Percentiles rank a stretch among this genome's conserved stretches.
Evolutionary conservation across 2,888 invertebrate species (phyloP).

Genomic region (Philopedon plagiatum): DNA sequence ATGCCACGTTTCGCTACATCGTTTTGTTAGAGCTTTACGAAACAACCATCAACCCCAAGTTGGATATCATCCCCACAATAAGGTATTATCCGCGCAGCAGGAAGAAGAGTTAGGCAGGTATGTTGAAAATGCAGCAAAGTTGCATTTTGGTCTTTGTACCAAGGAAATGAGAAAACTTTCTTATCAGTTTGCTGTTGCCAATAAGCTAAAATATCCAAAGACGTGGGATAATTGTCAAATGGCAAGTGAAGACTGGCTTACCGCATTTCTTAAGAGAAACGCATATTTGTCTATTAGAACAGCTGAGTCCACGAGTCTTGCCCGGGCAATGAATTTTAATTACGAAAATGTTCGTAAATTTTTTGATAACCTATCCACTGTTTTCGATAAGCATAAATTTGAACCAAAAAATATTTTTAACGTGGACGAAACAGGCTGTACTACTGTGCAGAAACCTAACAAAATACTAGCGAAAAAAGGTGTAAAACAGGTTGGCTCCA

Average conservation of each 20-base stretch:
- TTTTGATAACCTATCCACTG: constrained; percentile 30
- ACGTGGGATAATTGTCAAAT: no score
- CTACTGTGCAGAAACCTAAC: constrained; percentile 24
- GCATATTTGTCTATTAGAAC: constrained; percentile 33
- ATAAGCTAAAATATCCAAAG: no score
- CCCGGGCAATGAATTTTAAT: constrained; percentile 26
- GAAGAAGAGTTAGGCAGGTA: no score
- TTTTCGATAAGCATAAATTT: constrained; percentile 19
- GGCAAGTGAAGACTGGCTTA: constrained; percentile 25
- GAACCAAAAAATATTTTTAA: constrained; percentile 21
- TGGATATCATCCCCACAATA: no score
- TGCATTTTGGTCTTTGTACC: no score
- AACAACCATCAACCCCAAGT: no score
- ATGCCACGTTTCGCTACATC: no score
- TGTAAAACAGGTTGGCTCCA: constrained; percentile 10
- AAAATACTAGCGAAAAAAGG: constrained; percentile 18
- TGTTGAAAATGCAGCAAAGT: no score
- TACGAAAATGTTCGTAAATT: constrained; percentile 12
- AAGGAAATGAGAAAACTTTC: no score
- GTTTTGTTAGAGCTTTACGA: no score
- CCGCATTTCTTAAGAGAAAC: constrained; percentile 39
- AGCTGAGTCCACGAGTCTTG: constrained; percentile 33
- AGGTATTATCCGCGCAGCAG: no score
- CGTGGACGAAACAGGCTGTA: constrained; percentile 26
- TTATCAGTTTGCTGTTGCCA: no score